These are phyloP conservation scores for Frieseomelitta varia DNA, from an alignment of 1,140 invertebrate species.

Conservation along the genomic window DNA sequence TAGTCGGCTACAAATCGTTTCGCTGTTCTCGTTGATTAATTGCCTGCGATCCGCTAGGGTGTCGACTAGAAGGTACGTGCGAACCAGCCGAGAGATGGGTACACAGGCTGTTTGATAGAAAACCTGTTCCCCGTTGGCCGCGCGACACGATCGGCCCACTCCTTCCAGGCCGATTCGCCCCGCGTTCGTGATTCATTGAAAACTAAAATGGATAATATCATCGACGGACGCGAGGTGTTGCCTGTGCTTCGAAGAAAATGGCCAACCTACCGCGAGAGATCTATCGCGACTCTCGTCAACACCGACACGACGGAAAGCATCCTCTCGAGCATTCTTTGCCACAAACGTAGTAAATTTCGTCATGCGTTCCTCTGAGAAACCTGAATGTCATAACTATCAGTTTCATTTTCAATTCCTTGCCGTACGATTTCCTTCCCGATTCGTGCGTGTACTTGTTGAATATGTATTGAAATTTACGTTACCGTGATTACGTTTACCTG, in stretches of 20 bases:
- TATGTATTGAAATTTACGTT: too few relatives aligned
- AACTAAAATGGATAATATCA: conserved; percentile 43
- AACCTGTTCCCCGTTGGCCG: conserved; percentile 56
- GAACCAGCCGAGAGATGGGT: conserved; percentile 30
- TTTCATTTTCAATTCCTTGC: too few relatives aligned
- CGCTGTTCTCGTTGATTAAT: conserved; percentile 55
- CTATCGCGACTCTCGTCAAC: too few relatives aligned
- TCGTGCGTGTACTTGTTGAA: too few relatives aligned
- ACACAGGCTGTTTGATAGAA: conserved; percentile 43
- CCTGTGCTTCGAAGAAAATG: not conserved
- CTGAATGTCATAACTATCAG: too few relatives aligned
- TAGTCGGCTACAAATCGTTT: conserved; percentile 50
- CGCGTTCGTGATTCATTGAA: conserved; percentile 27
- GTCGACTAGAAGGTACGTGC: conserved; percentile 54
- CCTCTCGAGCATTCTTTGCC: too few relatives aligned
- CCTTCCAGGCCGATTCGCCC: conserved; percentile 18
- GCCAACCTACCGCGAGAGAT: too few relatives aligned
- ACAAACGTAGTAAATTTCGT: too few relatives aligned
- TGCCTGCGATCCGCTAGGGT: conserved; percentile 42
- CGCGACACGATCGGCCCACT: conserved; percentile 54
- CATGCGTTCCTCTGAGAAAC: too few relatives aligned
- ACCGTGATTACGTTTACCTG: too few relatives aligned
- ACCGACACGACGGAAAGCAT: too few relatives aligned
- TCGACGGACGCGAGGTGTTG: conserved; percentile 1
- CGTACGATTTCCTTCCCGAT: too few relatives aligned